A percentile compares a stretch with the other conserved stretches of the same genome.
Evolutionary conservation across 2,113 vertebrate species (phyloP).

Genomic region (Rhinoderma darwinii): DNA sequence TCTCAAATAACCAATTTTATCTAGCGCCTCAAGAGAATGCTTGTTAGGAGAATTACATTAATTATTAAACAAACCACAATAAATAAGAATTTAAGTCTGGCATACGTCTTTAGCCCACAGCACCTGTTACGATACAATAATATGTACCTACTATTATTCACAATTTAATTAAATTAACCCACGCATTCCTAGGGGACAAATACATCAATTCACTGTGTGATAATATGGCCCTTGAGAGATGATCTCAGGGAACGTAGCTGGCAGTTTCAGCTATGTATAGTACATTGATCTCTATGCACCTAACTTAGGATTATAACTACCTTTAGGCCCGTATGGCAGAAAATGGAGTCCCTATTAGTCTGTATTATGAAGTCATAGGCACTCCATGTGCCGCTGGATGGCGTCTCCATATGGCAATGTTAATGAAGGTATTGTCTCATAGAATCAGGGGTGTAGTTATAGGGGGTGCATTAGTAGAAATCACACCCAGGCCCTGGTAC

Average conservation of each 20-base stretch:
- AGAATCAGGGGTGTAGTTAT: too few species aligned
- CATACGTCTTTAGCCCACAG: background rate
- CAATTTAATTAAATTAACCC: background rate
- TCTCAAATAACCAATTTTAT: constrained; percentile 34
- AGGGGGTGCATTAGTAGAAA: too few species aligned
- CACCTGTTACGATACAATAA: background rate
- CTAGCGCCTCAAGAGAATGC: constrained; percentile 17
- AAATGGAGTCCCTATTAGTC: too few species aligned
- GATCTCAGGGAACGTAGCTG: background rate
- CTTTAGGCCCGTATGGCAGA: too few species aligned
- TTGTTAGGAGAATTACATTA: constrained; percentile 14
- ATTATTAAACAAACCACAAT: constrained; percentile 17
- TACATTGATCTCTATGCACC: background rate
- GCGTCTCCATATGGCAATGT: too few species aligned
- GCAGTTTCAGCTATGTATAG: background rate
- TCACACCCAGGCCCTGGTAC: too few species aligned
- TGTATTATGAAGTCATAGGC: too few species aligned
- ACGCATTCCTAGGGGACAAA: background rate
- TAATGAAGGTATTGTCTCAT: too few species aligned
- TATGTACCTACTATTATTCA: background rate
- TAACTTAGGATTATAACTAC: background rate
- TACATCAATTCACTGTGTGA: background rate
- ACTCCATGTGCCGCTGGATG: too few species aligned
- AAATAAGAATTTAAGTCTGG: background rate
- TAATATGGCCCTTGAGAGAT: background rate